phyloP scores from a whole-genome alignment of 2,113 vertebrate genomes.

The Scartelaos histophorus region DNA sequence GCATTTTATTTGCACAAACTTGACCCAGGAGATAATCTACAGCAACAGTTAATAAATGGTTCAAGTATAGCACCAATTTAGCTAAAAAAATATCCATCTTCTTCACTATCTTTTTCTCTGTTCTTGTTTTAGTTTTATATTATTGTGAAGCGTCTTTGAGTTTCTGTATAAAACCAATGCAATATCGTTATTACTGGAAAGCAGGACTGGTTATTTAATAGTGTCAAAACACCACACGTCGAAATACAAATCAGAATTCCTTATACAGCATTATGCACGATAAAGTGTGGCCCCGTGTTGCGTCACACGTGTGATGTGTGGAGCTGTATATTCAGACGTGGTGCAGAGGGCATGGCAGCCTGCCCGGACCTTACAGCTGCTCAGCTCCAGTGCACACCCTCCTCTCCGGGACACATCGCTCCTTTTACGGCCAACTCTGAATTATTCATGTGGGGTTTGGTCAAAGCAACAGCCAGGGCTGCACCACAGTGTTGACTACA shows the following conservation, averaged over 20 bases:
- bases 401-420: conserved; percentile 68
- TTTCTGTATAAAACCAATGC: no score
- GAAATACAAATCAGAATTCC: not conserved
- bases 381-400: conserved; percentile 55
- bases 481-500: conserved; percentile 34
- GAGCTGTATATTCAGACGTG: conserved; percentile 23
- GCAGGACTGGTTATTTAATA: no score
- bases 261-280: not conserved
- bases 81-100: no score
- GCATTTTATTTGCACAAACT: no score
- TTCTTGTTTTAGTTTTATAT: no score
- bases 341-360: conserved; percentile 54
- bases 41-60: no score
- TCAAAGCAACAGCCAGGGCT: conserved; percentile 42
- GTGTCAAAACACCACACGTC: not conserved
- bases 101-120: no score
- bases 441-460: conserved; percentile 58
- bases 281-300: not conserved
- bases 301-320: conserved; percentile 19
- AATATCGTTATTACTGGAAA: no score
- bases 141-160: no score
- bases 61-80: no score
- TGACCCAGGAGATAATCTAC: no score
- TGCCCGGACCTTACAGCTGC: conserved; percentile 69
- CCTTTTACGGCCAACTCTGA: conserved; percentile 65